Evolutionary conservation across 1,140 invertebrate species (phyloP).

Genomic region (Pseudomyrmex cubaensis): DNA sequence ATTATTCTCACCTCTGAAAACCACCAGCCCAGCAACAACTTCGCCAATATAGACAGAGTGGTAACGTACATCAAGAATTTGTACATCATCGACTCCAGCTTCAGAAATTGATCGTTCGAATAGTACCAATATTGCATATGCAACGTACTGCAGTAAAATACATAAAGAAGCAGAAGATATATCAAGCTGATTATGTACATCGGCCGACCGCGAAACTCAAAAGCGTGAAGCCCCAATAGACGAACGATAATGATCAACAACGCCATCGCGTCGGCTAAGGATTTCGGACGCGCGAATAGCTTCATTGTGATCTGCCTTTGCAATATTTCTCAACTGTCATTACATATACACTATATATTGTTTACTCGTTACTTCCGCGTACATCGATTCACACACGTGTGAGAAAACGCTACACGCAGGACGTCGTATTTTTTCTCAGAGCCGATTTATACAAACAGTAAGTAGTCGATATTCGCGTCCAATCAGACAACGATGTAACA

Average conservation of each 20-base stretch:
- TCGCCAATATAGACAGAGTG: not conserved
- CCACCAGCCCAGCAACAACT: slow-evolving; percentile 19
- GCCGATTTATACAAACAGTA: not conserved
- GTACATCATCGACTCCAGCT: not conserved
- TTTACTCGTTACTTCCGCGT: not conserved
- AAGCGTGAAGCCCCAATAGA: not conserved
- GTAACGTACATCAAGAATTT: not conserved
- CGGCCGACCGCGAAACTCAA: not conserved
- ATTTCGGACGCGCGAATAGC: not conserved
- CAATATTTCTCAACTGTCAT: not conserved
- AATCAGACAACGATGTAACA: not conserved
- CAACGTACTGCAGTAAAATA: not conserved
- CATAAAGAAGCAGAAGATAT: not conserved
- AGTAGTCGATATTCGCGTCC: not conserved
- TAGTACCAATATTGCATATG: not conserved
- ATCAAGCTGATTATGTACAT: slow-evolving; percentile 16
- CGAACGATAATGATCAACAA: not conserved
- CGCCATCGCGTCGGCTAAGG: not conserved
- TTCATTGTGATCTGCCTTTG: slow-evolving; percentile 1
- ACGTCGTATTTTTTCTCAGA: not conserved
- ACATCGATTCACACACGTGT: not conserved
- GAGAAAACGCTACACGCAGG: too few species aligned
- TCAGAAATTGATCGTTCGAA: not conserved
- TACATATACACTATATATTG: not conserved
- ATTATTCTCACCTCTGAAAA: slow-evolving; percentile 46